phyloP scores from a whole-genome alignment of 2,888 invertebrate species.

The Torymus texanus region DNA sequence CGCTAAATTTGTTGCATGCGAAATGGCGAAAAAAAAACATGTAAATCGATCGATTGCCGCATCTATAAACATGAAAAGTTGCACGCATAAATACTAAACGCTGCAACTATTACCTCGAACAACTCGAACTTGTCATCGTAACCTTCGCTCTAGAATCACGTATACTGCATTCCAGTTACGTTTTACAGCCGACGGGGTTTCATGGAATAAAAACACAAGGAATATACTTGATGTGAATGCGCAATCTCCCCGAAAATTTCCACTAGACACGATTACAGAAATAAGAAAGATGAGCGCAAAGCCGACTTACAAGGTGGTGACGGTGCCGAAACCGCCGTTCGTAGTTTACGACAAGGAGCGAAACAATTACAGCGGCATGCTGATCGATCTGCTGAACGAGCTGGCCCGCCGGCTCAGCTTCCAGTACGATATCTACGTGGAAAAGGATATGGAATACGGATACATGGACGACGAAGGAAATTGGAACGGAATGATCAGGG shows the following conservation, averaged over 20 bases:
- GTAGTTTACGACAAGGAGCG: constrained; percentile 81
- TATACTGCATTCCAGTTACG: not conserved
- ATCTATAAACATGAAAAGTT: constrained; percentile 25
- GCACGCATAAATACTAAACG: constrained; percentile 27
- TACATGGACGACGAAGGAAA: constrained; percentile 89
- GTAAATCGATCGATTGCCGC: constrained; percentile 8
- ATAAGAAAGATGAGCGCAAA: constrained; percentile 13
- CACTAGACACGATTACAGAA: not conserved
- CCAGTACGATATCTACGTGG: constrained; percentile 88
- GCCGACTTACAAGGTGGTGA: constrained; percentile 78
- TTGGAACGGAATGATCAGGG: constrained; percentile 88
- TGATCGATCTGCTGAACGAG: constrained; percentile 92
- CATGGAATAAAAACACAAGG: not conserved
- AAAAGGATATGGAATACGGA: constrained; percentile 89
- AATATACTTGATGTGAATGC: too few relatives aligned
- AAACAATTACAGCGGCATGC: constrained; percentile 82
- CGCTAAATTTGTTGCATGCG: not conserved
- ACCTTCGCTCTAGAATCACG: not conserved
- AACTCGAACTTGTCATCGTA: not conserved
- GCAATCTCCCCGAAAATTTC: too few relatives aligned
- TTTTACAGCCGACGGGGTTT: not conserved
- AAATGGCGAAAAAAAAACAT: not conserved
- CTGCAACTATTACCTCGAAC: not conserved
- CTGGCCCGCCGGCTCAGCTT: constrained; percentile 89
- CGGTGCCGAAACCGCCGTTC: constrained; percentile 89